phyloP scores from a whole-genome alignment of 2,113 vertebrate genomes.

The Notiomystis cincta region DNA sequence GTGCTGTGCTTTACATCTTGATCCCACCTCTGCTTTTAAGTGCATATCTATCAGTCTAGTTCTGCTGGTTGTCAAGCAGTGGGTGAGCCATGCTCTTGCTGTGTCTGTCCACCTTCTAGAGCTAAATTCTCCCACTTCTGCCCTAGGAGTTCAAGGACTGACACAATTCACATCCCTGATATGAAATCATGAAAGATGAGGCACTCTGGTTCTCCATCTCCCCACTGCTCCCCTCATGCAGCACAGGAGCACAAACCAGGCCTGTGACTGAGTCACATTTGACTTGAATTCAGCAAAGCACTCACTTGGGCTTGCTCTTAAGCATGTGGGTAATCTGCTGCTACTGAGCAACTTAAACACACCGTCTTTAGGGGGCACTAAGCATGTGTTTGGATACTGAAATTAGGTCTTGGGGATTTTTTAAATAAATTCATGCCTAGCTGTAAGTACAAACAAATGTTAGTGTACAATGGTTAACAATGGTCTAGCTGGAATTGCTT shows the following conservation, averaged over 20 bases:
- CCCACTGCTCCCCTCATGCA: fast-evolving
- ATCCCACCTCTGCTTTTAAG: neutral
- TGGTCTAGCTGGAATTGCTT: conserved; percentile 10
- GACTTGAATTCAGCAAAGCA: neutral
- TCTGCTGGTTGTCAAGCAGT: neutral
- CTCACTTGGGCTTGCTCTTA: neutral
- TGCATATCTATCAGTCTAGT: neutral
- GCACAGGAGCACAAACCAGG: neutral
- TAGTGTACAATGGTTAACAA: conserved; percentile 7
- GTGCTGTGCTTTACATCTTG: neutral
- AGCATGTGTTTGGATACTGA: neutral
- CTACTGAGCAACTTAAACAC: neutral
- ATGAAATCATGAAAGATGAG: neutral
- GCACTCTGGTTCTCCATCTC: neutral
- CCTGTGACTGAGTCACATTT: neutral
- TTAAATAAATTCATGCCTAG: neutral
- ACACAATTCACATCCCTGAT: neutral
- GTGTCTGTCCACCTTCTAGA: neutral
- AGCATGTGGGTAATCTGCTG: neutral
- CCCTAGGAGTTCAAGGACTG: neutral
- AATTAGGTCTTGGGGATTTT: neutral
- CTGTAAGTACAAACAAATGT: conserved; percentile 32
- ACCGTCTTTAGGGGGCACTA: neutral
- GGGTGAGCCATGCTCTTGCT: neutral
- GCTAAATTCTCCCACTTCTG: neutral